These are phyloP conservation scores for Pygocentrus nattereri DNA, from an alignment of 2,797 vertebrate genomes.

Conservation along the genomic window DNA sequence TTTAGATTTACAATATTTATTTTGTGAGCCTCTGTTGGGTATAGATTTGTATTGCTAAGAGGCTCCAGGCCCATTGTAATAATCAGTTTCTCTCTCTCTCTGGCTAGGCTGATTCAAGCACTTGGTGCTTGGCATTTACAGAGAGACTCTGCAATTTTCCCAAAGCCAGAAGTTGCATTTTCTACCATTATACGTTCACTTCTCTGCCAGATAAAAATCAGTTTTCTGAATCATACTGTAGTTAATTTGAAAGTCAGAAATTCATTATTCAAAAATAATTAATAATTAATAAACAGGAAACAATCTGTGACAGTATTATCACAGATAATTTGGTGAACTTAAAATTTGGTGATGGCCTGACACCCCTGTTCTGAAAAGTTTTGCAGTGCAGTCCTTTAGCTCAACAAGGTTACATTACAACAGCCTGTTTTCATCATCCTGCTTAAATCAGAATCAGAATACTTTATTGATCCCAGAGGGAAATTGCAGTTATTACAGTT, in stretches of 20 bases:
- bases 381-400: background rate
- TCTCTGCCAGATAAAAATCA: slow-evolving; percentile 1
- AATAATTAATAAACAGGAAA: background rate
- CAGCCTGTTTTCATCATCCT: too few species aligned
- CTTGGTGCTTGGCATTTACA: slow-evolving; percentile 20
- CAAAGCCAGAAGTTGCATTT: background rate
- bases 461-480: too few species aligned
- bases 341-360: too few species aligned
- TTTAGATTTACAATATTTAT: background rate
- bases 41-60: background rate
- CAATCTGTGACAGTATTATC: background rate
- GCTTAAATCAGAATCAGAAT: too few species aligned
- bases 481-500: too few species aligned
- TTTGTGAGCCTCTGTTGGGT: background rate
- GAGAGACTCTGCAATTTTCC: slow-evolving; percentile 12
- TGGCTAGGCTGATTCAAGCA: background rate
- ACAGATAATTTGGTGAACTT: too few species aligned
- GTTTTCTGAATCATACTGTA: background rate
- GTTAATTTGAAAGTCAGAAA: background rate
- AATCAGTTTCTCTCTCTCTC: slow-evolving; percentile 1
- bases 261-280: too few species aligned
- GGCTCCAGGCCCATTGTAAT: slow-evolving; percentile 13
- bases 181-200: slow-evolving; percentile 3
- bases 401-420: too few species aligned
- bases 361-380: background rate